Evolutionary conservation across 1,140 invertebrate species (phyloP).

Genomic region (Drosophila eugracilis): DNA sequence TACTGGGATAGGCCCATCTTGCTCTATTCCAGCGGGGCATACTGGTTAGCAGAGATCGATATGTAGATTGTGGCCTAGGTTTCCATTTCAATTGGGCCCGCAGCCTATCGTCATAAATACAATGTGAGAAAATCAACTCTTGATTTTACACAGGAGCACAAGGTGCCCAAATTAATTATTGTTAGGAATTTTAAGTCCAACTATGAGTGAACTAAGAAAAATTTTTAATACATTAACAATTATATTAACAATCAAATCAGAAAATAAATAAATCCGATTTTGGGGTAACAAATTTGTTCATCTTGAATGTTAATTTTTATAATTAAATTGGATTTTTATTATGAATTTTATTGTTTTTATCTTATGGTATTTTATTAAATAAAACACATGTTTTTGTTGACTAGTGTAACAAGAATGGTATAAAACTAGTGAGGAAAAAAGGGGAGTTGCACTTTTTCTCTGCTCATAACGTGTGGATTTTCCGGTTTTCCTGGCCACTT

Average conservation of each 20-base stretch:
- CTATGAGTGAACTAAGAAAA: too few relatives aligned
- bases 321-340: background rate
- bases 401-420: conserved; percentile 49
- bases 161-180: background rate
- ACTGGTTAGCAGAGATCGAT: conserved; percentile 24
- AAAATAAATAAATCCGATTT: background rate
- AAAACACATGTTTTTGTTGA: background rate
- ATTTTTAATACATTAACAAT: too few relatives aligned
- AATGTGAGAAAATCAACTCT: conserved; percentile 43
- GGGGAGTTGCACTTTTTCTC: conserved; percentile 32
- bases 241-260: background rate
- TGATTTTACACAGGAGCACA: conserved; percentile 22
- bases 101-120: conserved; percentile 48
- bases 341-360: background rate
- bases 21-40: conserved; percentile 1
- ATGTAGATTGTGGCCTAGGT: conserved; percentile 45
- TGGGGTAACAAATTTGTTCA: too few relatives aligned
- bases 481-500: conserved; percentile 71
- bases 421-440: background rate
- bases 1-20: conserved; percentile 3
- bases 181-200: background rate
- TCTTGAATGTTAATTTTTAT: background rate
- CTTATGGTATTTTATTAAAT: background rate
- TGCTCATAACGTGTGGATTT: conserved; percentile 69
- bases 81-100: conserved; percentile 74